A percentile compares a stretch with the other conserved stretches of the same genome.
phyloP scores from a whole-genome alignment of 2,888 invertebrate species.

The Agrochola litura region DNA sequence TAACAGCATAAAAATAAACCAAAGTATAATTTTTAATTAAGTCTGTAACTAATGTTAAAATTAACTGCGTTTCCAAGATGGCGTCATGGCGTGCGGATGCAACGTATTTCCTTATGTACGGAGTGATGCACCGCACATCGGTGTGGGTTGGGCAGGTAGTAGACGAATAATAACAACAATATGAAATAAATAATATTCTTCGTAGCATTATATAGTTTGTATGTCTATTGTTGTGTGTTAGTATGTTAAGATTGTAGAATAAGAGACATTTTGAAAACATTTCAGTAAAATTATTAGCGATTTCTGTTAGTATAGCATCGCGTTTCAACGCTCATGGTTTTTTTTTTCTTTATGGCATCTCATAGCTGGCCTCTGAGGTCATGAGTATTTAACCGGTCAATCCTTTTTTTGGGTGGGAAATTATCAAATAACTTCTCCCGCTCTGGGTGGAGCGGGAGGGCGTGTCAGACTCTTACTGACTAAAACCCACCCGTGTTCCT shows the following conservation, averaged over 20 bases:
- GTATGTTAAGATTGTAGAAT: not conserved
- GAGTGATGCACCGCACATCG: constrained; percentile 36
- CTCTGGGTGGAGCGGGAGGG: no score
- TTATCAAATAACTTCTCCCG: no score
- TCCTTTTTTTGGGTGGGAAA: no score
- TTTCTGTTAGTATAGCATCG: not conserved
- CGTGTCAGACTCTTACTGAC: no score
- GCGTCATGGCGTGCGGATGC: constrained; percentile 36
- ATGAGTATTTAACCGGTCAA: no score
- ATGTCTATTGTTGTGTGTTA: not conserved
- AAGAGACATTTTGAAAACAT: not conserved
- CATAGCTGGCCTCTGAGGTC: no score
- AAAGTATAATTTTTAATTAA: constrained; percentile 8
- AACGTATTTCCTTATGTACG: constrained; percentile 47
- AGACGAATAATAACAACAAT: constrained; percentile 4
- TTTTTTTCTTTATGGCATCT: no score
- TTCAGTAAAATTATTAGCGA: not conserved
- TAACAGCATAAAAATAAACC: not conserved
- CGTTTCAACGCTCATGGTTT: not conserved
- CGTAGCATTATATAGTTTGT: not conserved
- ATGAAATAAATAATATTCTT: not conserved
- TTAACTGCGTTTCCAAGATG: constrained; percentile 39
- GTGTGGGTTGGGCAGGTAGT: constrained; percentile 37
- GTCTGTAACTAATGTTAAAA: constrained; percentile 22
- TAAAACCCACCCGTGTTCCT: no score